Base-by-base conservation (phyloP, 2,797 vertebrate species). In the Melanogrammus aeglefinus region DNA sequence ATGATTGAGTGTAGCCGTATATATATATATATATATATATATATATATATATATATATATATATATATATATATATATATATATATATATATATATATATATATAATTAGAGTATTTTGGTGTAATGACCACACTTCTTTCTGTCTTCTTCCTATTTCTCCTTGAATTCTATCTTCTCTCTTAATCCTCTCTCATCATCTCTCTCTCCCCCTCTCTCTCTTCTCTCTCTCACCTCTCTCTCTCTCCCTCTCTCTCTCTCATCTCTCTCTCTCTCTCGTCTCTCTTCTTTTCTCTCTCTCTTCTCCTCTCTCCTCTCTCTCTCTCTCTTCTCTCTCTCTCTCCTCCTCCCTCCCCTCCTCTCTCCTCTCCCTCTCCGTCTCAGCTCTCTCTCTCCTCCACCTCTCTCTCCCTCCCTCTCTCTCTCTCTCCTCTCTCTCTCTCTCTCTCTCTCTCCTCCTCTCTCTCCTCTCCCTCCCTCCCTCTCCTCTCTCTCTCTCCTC, bases 211-310 rank as follows among this genome's bases (percentile, higher is more conserved):
- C 36, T 38, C 4, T 38, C 36, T 38, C 36, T 38, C 36, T 38
- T 7, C 36, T 38, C 78, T 84, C 84, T 82, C 87, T 83, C 87
- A 82, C 84, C 84, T 84, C 87, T 83, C 84, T 86, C 84, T 7
- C 36, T 38, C 5, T 33, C 33, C 4, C 33, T 33, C 33, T 33
- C 33, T 33, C 33, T 33, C 33, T 33, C 33, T 33, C 33, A n/a
- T n/a, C n/a, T 38, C n/a, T n/a, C n/a, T 47, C 44, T 39, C 39
- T 39, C 39, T 39, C n/a, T n/a, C 84, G n/a, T 9, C 36, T 38
- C 7, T n/a, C n/a, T n/a, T n/a, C n/a, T n/a, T n/a, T n/a, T n/a
- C 39, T 39, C 1, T 6, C 39, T 39, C 39, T 39, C 39, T 39
- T n/a, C n/a, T 9, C 10, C 5, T 39, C 39, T 39, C 39, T 39